Evolutionary conservation across 1,140 invertebrate genomes (phyloP).

Genomic region (Heterodera carotae): DNA sequence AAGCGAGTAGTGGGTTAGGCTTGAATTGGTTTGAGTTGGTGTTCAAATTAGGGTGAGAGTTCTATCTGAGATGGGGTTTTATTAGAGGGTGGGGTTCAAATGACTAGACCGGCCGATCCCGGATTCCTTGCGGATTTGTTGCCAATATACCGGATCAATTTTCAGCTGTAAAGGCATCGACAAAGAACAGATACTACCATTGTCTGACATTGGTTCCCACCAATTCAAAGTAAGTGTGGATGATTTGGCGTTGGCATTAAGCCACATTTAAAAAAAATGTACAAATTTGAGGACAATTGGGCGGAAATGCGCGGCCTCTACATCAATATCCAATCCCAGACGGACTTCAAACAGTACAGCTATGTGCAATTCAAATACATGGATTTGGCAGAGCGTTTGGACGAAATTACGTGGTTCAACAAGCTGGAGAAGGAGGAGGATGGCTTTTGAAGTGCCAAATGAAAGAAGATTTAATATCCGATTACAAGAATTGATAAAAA

Average conservation of each 20-base stretch:
- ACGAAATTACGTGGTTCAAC: background rate
- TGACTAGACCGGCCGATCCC: too few relatives aligned
- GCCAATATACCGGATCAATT: background rate
- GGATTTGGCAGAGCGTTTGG: background rate
- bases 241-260: too few relatives aligned
- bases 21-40: too few relatives aligned
- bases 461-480: too few relatives aligned
- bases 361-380: background rate
- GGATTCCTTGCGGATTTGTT: too few relatives aligned
- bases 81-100: too few relatives aligned
- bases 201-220: background rate
- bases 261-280: background rate
- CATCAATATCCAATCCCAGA: background rate
- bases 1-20: too few relatives aligned
- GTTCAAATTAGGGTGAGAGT: too few relatives aligned
- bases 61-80: too few relatives aligned
- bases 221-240: background rate
- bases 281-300: background rate
- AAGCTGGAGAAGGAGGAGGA: background rate
- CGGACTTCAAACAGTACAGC: background rate
- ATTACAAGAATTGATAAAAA: too few relatives aligned
- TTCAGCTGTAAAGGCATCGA: background rate
- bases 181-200: background rate
- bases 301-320: background rate
- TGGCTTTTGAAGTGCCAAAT: background rate